Evolutionary conservation across 2,888 invertebrate genomes (phyloP).

Genomic region (Rhorus exstirpatorius): DNA sequence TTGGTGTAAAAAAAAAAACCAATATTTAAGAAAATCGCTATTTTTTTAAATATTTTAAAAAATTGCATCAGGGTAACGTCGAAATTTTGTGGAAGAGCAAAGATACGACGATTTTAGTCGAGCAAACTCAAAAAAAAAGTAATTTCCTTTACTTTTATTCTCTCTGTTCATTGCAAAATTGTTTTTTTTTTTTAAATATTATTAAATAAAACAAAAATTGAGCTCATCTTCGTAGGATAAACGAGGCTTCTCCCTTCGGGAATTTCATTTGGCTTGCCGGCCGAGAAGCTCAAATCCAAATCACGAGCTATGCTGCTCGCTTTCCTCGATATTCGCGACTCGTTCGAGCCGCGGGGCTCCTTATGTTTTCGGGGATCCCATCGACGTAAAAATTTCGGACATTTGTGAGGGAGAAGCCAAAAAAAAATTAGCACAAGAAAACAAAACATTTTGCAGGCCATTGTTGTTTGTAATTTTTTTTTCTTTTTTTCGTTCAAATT

Average conservation of each 20-base stretch:
- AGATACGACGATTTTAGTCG: too few species aligned
- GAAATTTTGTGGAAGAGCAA: too few species aligned
- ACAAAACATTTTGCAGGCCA: constrained; percentile 69
- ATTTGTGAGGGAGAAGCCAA: constrained; percentile 58
- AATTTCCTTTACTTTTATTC: too few species aligned
- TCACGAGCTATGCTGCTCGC: constrained; percentile 80
- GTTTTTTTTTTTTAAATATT: neutral
- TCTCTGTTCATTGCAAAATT: too few species aligned
- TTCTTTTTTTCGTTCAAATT: neutral
- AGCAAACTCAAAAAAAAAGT: too few species aligned
- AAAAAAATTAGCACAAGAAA: constrained; percentile 67
- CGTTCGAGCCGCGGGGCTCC: constrained; percentile 57
- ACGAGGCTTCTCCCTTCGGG: constrained; percentile 53
- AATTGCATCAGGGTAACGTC: too few species aligned
- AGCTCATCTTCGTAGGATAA: constrained; percentile 66
- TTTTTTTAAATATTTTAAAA: too few species aligned
- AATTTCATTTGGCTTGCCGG: constrained; percentile 70
- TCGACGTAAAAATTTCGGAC: constrained; percentile 68
- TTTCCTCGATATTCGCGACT: constrained; percentile 60
- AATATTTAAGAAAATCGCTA: too few species aligned
- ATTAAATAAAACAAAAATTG: neutral
- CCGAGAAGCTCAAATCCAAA: constrained; percentile 80
- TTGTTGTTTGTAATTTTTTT: constrained; percentile 43
- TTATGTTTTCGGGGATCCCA: constrained; percentile 28
- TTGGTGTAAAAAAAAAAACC: too few species aligned